phyloP scores from a whole-genome alignment of 1,140 invertebrate species.

The Neodiprion virginianus region DNA sequence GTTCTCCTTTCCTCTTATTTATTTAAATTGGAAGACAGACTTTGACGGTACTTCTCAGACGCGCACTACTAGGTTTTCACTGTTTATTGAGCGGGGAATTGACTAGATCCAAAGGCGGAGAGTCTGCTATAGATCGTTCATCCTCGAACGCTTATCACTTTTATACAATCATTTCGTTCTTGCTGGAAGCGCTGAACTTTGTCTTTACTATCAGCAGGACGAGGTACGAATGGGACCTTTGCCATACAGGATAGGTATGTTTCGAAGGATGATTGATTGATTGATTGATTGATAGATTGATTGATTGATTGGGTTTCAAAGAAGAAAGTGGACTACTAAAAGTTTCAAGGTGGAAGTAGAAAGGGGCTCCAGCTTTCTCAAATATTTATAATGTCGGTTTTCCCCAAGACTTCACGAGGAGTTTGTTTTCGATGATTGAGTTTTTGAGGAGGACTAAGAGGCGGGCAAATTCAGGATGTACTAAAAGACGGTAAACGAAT shows the following conservation, averaged over 20 bases:
- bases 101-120: too few relatives aligned
- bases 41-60: not conserved
- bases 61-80: not conserved
- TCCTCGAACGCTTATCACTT: too few relatives aligned
- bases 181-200: too few relatives aligned
- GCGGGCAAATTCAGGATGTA: not conserved
- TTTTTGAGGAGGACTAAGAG: slow-evolving; percentile 1
- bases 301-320: too few relatives aligned
- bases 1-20: not conserved
- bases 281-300: too few relatives aligned
- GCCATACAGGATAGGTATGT: too few relatives aligned
- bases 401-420: not conserved
- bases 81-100: not conserved
- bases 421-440: slow-evolving; percentile 2
- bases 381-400: not conserved
- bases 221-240: too few relatives aligned
- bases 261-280: too few relatives aligned
- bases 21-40: not conserved
- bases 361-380: not conserved
- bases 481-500: not conserved
- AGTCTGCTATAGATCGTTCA: too few relatives aligned
- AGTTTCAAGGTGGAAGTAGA: not conserved
- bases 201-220: too few relatives aligned
- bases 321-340: too few relatives aligned
- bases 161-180: too few relatives aligned